Evolutionary conservation across 2,888 invertebrate species (phyloP), one percentile per base, ranked within the genome.

Genomic region (Pandemis corylana): DNA sequence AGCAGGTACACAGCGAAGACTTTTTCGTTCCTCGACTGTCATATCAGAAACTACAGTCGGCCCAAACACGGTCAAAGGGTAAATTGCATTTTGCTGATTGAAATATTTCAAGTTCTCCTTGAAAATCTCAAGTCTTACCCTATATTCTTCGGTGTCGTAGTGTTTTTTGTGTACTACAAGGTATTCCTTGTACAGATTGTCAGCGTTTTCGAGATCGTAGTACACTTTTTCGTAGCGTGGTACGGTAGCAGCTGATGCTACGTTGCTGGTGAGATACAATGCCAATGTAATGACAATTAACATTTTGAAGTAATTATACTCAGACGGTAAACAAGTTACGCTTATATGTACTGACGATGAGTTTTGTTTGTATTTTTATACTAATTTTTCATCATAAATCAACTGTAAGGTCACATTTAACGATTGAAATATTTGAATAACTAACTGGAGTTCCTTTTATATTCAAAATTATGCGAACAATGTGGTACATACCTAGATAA

Each of bases 1-100:
- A 56, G 56, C 20, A 46, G 12, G 46, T 5, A 46, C 10, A 56
- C 56, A 6, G 2, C 9, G 5, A n/a, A 13, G 28, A 9, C n/a
- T 0, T 5, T 36, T 28, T 36, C n/a, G 15, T 28, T 72, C 72
- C 20, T 72, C 67, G 0, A 9, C 3, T 20, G 61, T 72, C 51
- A 67, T n/a, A 67, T 72, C 71, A 20, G 71, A 41, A 46, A 61
- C 51, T 9, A 41, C 44, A 7, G 46, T 66, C 12, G 66, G 41
- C 5, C 20, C 61, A 49, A 51, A 72, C 9, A 42, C 49, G 3
- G 49, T 66, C 9, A 46, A 9, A 13, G 65, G 49, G 41, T 61
- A 36, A 10, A 12, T 41, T 0, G 59, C 61, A 28, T 72, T 72
- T 4, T 13, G 49, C 36, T 49, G 41, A 51, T 72, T 72, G 9